Evolutionary conservation across 2,113 vertebrate genomes (phyloP).

Genomic region (Conger conger): DNA sequence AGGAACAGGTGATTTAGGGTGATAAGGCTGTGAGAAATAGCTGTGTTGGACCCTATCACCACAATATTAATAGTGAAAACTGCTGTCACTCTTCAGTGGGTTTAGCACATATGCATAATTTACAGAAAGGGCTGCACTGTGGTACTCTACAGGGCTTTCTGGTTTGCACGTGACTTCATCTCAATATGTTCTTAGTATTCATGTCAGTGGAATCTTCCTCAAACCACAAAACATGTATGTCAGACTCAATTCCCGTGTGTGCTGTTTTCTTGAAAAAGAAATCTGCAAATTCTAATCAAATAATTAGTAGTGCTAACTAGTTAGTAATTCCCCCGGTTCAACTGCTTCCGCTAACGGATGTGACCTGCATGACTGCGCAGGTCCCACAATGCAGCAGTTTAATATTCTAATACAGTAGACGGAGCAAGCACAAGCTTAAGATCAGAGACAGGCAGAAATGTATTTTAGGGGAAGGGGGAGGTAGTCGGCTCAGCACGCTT

Average conservation of each 20-base stretch:
- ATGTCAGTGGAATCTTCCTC: not conserved
- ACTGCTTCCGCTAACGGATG: not conserved
- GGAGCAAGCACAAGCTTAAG: not conserved
- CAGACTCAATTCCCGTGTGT: not conserved
- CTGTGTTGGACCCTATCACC: not conserved
- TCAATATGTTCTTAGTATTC: not conserved
- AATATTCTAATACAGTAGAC: not conserved
- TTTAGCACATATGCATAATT: not conserved
- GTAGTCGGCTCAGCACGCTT: no score
- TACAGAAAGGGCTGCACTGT: not conserved
- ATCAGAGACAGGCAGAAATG: not conserved
- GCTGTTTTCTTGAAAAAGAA: no score
- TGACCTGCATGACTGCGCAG: not conserved
- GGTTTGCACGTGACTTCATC: not conserved
- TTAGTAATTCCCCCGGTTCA: not conserved
- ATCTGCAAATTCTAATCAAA: not conserved
- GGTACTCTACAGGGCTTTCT: not conserved
- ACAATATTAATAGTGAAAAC: not conserved
- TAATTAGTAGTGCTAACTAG: not conserved
- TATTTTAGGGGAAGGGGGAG: not conserved
- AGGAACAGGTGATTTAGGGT: not conserved
- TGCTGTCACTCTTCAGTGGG: not conserved
- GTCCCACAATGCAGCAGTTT: not conserved
- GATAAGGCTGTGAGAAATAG: not conserved
- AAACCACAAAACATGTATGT: not conserved